Evolutionary conservation across 2,113 vertebrate genomes (phyloP), one percentile per base, ranked within the genome.

Genomic region (Pyxicephalus adspersus): DNA sequence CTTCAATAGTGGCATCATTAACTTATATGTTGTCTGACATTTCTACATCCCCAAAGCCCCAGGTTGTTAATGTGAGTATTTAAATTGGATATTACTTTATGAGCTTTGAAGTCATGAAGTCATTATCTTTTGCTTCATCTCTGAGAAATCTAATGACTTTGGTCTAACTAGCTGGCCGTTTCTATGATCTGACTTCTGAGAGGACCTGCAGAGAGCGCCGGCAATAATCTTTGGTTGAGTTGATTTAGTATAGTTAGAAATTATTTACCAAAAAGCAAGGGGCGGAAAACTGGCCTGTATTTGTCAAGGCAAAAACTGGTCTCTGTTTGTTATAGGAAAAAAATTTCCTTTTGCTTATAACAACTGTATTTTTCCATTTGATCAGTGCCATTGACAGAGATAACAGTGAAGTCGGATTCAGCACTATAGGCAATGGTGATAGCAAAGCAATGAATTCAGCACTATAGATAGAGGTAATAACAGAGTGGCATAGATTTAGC

Each of bases 31-130:
- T 20, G 1, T 64, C 20, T 64, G 61, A 77, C 75, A 77, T 77
- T 77, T 54, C 26, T 26, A 54, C 11, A 31, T 51, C 61, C 75
- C 58, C 22, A 2, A 22, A 61, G 34, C 31, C 23, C 18, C 31
- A 18, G 38, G 17, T n/a, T 13, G 22, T 64, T 63, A 63, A 76
- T 64, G 38, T 19, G 34, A 11, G 55, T 26, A 26, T 50, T 55
- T 55, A 31, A 55, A 72, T 55, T 72, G 51, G 51, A 72, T 72
- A 55, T 72, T 72, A 72, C 55, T 72, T 52, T 72, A 18, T 29
- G 25, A 11, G 23, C 23, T 55, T 31, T 15, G 51, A 72, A 29
- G 68, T 28, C 26, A 55, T 72, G 51, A 72, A 29, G 68, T 28
- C 26, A 55, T 72, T 22, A 52, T 23, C 66, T 7, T 25, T 3